Evolutionary conservation across 2,888 invertebrate genomes (phyloP).

Genomic region (Dasypolia templi): DNA sequence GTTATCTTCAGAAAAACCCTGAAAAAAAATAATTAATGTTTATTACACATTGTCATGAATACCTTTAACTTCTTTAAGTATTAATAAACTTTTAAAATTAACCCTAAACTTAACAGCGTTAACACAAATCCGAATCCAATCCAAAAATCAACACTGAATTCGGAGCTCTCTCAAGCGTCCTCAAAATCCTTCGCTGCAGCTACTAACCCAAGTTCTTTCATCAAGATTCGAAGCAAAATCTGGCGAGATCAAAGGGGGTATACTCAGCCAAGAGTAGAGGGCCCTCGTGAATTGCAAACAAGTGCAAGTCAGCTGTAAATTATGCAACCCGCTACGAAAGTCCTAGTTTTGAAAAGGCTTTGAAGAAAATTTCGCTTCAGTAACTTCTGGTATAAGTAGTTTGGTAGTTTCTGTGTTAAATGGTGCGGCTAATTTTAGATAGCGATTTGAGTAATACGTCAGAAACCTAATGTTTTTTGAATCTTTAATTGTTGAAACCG

Average conservation of each 20-base stretch:
- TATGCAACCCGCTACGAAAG: constrained; percentile 56
- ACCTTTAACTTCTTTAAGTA: background rate
- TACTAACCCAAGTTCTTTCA: constrained; percentile 51
- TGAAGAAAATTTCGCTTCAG: constrained; percentile 33
- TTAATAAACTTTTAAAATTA: background rate
- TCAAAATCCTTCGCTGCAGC: constrained; percentile 39
- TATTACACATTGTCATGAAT: background rate
- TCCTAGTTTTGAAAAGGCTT: constrained; percentile 48
- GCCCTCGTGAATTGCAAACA: constrained; percentile 53
- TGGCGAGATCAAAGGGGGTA: constrained; percentile 54
- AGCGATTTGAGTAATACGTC: constrained; percentile 13
- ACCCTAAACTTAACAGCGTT: background rate
- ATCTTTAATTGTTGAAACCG: constrained; percentile 27
- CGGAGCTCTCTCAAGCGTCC: constrained; percentile 23
- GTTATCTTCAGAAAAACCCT: constrained; percentile 5
- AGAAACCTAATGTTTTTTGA: constrained; percentile 17
- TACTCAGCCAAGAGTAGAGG: constrained; percentile 47
- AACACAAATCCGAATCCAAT: constrained; percentile 9
- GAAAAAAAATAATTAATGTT: background rate
- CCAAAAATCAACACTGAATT: constrained; percentile 29
- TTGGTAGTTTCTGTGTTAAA: constrained; percentile 40
- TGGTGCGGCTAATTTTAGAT: constrained; percentile 20
- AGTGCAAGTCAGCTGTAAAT: constrained; percentile 62
- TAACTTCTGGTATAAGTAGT: constrained; percentile 27
- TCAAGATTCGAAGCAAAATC: constrained; percentile 48